Evolutionary conservation across 2,113 vertebrate genomes (phyloP).

Genomic region (Ptilonorhynchus violaceus): DNA sequence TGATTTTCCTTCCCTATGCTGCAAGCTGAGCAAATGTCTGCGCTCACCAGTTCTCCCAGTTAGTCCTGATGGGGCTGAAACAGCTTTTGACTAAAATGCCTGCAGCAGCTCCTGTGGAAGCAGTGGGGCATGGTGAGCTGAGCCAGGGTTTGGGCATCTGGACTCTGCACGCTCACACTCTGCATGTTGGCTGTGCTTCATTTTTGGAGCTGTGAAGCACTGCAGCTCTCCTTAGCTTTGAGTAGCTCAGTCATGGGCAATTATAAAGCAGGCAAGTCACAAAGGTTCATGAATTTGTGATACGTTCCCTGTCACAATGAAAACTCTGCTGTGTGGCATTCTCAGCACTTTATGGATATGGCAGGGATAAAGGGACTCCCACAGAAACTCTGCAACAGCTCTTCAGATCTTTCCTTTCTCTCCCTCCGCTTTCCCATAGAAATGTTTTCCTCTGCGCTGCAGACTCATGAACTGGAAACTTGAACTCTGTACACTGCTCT

Average conservation of each 20-base stretch:
- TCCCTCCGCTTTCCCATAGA: neutral
- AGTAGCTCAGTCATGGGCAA: neutral
- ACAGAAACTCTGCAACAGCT: neutral
- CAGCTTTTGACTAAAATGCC: neutral
- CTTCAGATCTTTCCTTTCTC: neutral
- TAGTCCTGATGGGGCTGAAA: neutral
- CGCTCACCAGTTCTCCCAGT: neutral
- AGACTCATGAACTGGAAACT: neutral
- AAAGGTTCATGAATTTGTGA: neutral
- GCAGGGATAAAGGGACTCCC: neutral
- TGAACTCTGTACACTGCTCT: neutral
- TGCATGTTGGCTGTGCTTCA: neutral
- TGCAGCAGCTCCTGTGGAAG: neutral
- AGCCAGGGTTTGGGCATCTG: neutral
- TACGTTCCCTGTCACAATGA: neutral
- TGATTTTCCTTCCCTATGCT: neutral
- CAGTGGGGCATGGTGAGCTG: neutral
- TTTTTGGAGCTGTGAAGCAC: neutral
- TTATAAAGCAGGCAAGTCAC: neutral
- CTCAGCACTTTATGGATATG: neutral
- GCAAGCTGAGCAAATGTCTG: neutral
- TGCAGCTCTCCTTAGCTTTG: neutral
- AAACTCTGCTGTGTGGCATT: neutral
- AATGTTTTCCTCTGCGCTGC: neutral
- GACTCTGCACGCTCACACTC: neutral